Conservation (phyloP, 2,888 invertebrate genomes). For the Eupithecia pulchellata region DNA sequence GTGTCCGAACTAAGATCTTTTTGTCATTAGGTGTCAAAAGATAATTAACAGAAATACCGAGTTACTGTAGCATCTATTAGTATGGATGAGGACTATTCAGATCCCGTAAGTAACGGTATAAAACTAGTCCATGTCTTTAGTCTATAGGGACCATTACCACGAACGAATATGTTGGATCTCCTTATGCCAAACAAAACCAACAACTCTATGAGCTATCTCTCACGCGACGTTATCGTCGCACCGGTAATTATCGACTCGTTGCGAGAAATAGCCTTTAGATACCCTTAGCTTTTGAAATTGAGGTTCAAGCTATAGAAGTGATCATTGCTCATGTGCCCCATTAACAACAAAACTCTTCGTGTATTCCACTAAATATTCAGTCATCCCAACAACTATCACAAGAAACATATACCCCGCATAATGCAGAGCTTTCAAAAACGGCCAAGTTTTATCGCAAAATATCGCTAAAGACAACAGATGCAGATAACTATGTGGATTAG, state of each 20-base stretch:
- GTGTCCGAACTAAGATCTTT: too few species aligned
- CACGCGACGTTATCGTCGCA: neutral
- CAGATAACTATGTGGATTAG: constrained; percentile 91
- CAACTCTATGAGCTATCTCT: neutral
- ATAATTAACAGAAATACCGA: too few species aligned
- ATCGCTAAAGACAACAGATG: constrained; percentile 91
- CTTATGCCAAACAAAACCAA: neutral
- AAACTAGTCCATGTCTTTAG: neutral
- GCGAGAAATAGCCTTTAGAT: neutral
- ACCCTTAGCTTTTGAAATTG: neutral
- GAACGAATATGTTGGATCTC: neutral
- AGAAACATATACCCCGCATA: constrained; percentile 90
- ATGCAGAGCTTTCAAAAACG: constrained; percentile 89
- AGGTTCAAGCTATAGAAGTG: constrained; percentile 1
- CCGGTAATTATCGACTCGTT: neutral
- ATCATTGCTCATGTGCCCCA: constrained; percentile 54
- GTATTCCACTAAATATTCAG: constrained; percentile 87
- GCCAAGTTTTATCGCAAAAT: constrained; percentile 93
- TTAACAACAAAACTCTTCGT: constrained; percentile 60
- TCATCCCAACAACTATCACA: constrained; percentile 87
- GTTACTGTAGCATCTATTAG: neutral
- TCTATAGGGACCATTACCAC: neutral
- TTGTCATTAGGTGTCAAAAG: too few species aligned
- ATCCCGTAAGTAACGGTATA: constrained; percentile 1
- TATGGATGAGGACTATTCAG: neutral